These are phyloP conservation scores for Spilarctia lutea DNA, from an alignment of 2,888 invertebrate species.

Conservation along the genomic window DNA sequence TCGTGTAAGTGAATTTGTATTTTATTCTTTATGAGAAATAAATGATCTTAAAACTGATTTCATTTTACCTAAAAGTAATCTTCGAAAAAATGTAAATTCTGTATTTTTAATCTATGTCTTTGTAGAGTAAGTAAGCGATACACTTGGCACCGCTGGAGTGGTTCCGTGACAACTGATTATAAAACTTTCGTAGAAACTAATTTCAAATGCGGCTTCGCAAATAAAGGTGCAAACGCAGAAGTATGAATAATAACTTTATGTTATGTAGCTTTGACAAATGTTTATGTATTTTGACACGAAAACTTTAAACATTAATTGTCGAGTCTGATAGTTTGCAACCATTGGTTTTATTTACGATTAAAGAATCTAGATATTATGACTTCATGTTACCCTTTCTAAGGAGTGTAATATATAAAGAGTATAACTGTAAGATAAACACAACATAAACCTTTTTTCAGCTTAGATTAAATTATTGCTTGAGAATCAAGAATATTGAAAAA, in stretches of 20 bases:
- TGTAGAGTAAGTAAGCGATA: conserved; percentile 30
- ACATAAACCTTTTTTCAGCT: too few relatives aligned
- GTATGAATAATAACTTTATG: conserved; percentile 46
- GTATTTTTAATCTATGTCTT: conserved; percentile 26
- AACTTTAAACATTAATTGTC: conserved; percentile 22
- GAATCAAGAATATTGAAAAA: too few relatives aligned
- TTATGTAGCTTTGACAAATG: conserved; percentile 45
- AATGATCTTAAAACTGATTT: too few relatives aligned
- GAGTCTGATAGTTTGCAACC: conserved; percentile 19
- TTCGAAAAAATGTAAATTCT: too few relatives aligned
- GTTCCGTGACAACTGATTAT: conserved; percentile 59
- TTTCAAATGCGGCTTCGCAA: conserved; percentile 53
- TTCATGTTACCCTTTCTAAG: too few relatives aligned
- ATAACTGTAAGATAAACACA: too few relatives aligned
- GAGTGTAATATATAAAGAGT: too few relatives aligned
- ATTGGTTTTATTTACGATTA: conserved; percentile 7
- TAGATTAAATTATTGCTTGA: too few relatives aligned
- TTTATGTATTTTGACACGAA: conserved; percentile 45
- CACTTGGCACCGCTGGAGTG: conserved; percentile 45
- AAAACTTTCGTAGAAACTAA: conserved; percentile 50
- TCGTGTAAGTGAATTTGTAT: too few relatives aligned
- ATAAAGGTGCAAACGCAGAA: conserved; percentile 56
- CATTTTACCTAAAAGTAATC: too few relatives aligned
- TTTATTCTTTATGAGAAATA: too few relatives aligned
- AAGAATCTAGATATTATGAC: not conserved